Base-by-base conservation (phyloP, 2,113 vertebrate genomes). In the Morone chrysops region DNA sequence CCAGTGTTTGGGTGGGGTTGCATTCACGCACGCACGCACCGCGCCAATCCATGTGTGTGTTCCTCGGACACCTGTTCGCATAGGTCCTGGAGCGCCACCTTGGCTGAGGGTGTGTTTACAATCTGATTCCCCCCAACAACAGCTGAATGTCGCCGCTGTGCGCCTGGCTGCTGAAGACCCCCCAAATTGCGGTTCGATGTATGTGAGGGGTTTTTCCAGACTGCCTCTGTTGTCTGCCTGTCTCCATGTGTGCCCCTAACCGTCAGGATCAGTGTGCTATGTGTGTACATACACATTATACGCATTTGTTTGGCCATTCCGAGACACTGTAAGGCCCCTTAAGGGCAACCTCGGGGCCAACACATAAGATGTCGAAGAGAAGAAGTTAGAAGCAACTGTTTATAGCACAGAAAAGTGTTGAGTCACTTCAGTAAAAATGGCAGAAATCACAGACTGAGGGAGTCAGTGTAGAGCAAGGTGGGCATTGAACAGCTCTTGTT, bases 81-180 rank as follows among this genome's bases (percentile, higher is more conserved):
- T 43, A 61, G 78, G 70, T 85, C 83, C 62, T 87, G 65, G 16
- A 84, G 83, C 84, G 75, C 89, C 88, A 88, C 85, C 87, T 90
- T 86, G 81, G 89, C 88, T 90, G 86, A 83, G 81, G 75, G 80
- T 88, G 87, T 91, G 88, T 92, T 92, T 92, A 93, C 82, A 83
- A 70, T 89, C 74, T 56, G 75, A 85, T 47, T 54, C 70, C 72
- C 70, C 70, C 16, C 69, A 66, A 83, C 70, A 89, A 89, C 93
- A 93, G 92, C 92, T 94, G 93, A 92, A 20, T 45, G 74, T 85
- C 88, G 82, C 59, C 53, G 48, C 67, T 56, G 38, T 84, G 74
- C 41, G 70, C 31, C 73, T 82, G 81, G 31, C 75, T 66, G 61
- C 36, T 31, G 14, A 85, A 76, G 85, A 90, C 90, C 92, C 81